A percentile compares a stretch with the other conserved stretches of the same genome.
phyloP scores from a whole-genome alignment of 53 echinoderm and acorn worm species.

The Glandiceps talaboti region DNA sequence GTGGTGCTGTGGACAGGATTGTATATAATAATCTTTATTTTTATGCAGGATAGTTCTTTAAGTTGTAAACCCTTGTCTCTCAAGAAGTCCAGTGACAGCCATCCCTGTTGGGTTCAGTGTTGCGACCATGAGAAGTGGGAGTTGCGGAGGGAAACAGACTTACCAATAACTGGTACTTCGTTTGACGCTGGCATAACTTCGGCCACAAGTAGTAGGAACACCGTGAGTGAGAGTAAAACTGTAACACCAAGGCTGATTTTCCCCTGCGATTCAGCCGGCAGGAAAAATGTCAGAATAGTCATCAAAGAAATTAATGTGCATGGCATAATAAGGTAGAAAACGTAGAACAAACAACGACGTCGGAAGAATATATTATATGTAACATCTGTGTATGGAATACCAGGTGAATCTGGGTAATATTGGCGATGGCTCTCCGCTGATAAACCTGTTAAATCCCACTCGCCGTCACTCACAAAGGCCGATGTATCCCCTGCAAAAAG shows the following conservation, averaged over 20 bases:
- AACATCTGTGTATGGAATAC: slow-evolving; percentile 75
- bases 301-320: slow-evolving; percentile 76
- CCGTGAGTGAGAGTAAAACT: slow-evolving; percentile 88
- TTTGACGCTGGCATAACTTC: slow-evolving; percentile 94
- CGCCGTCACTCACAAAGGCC: slow-evolving; percentile 77
- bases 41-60: no score
- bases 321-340: slow-evolving; percentile 87
- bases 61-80: no score
- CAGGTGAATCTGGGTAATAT: slow-evolving; percentile 89
- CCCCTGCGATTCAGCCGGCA: slow-evolving; percentile 91
- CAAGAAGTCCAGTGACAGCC: no score
- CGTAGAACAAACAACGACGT: slow-evolving; percentile 69
- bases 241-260: slow-evolving; percentile 91
- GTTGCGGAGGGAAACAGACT: background rate
- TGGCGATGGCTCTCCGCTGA: slow-evolving; percentile 43
- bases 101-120: no score
- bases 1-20: no score
- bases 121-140: no score
- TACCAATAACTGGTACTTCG: slow-evolving; percentile 81
- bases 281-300: slow-evolving; percentile 88
- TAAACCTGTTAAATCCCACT: slow-evolving; percentile 85
- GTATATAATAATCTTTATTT: no score
- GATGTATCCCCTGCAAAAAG: slow-evolving; percentile 59
- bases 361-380: slow-evolving; percentile 71
- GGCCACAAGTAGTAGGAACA: slow-evolving; percentile 93